Base-by-base conservation (phyloP, 1,140 invertebrate species). In the Frieseomelitta varia region DNA sequence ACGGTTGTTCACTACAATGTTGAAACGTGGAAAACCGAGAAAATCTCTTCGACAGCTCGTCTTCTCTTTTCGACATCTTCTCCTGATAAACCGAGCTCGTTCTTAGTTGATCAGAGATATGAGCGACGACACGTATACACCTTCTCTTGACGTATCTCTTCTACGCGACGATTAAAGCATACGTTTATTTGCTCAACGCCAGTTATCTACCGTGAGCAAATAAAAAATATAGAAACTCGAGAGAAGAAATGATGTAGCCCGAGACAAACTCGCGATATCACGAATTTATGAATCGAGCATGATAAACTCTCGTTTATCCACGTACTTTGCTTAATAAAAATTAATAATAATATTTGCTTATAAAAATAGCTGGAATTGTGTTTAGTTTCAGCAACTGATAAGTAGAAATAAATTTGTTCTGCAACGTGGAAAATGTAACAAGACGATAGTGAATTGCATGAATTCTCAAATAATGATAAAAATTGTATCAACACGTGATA, bases 141-240 rank as follows among this genome's bases (percentile, higher is more conserved):
- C 68, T 47, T 17, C 65, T 47, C 30, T 19, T 15, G 2, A 10
- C 65, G 30, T 69, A 69, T 79, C 77, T 55, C n/a, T 21, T 19
- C 12, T 24, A 11, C 53, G 53, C 19, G 24, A 21, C n/a, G 63
- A 56, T 77, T 68, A 73, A 81, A 21, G 24, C 39, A 27, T 30
- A 30, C 56, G 79, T 80, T 73, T 81, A 73, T 74, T 81, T 72
- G n/a, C 34, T 34, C 34, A 14, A 14, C 56, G 1, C 30, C 24
- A 47, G 56, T 65, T 81, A 81, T 81, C 69, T 34, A 56, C 4
- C 47, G 1, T 58, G 71, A 30, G 63, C 72, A 67, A 65, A 75
- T 17, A 56, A 34, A 75, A 55, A 81, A 63, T 19, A n/a, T 1
- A 4, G 27, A 67, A 1, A 39, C 39, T 39, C 53, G 24, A 10